A percentile compares a stretch with the other conserved stretches of the same genome.
Conservation (phyloP, 1,140 invertebrate species). For the Eupristina koningsbergeri region DNA sequence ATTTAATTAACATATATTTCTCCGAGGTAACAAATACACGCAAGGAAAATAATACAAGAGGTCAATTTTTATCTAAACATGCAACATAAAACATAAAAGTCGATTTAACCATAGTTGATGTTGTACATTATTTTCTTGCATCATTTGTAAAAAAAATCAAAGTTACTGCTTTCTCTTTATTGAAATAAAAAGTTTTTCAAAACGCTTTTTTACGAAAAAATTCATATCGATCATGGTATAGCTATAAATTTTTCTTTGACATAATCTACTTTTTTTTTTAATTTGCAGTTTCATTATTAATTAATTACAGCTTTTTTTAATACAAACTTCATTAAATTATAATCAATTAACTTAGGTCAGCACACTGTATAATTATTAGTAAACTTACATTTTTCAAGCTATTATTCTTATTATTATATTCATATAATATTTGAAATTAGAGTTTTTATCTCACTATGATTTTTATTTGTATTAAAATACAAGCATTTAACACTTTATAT, state of each 20-base stretch:
- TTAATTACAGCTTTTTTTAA: too few relatives aligned
- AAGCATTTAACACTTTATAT: not conserved
- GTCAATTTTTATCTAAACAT: not conserved
- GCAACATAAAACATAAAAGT: not conserved
- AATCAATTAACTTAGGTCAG: not conserved
- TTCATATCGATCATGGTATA: not conserved
- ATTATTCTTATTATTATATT: not conserved
- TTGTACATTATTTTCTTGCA: not conserved
- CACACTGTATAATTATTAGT: not conserved
- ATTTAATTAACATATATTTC: too few relatives aligned
- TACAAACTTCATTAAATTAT: too few relatives aligned
- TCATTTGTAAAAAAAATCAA: not conserved
- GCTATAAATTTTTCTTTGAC: not conserved
- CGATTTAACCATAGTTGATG: not conserved
- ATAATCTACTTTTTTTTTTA: not conserved
- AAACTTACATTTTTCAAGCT: not conserved
- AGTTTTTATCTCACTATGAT: not conserved
- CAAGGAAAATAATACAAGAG: too few relatives aligned
- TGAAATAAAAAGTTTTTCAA: constrained; percentile 32
- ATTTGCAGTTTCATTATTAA: not conserved
- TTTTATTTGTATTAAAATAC: not conserved
- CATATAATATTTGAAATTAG: not conserved
- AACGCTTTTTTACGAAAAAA: not conserved
- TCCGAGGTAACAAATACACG: too few relatives aligned
- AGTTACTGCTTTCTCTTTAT: constrained; percentile 5